Evolutionary conservation across 2,113 vertebrate genomes (phyloP), one percentile per base, ranked within the genome.

Genomic region (Sinocyclocheilus grahami): DNA sequence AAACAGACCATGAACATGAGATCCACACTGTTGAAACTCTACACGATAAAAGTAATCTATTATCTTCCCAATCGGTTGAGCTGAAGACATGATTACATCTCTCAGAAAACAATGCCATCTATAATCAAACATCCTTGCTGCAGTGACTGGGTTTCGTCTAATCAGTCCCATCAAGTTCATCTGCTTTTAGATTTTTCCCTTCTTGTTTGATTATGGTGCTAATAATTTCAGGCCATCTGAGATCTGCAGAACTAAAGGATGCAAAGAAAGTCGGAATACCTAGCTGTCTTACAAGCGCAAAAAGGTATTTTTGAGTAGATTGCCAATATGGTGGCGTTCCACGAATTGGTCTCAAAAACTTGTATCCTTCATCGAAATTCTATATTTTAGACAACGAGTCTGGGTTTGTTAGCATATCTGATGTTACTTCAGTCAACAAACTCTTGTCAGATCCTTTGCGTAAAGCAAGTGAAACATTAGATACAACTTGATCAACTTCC

Each of bases 211-310:
- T 1, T 2, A 85, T 22, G 5, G 71, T 24, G 1, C 37, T 60
- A 2, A 85, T 2, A n/a, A 87, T 48, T 46, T 42, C 42, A 8
- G 76, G 27, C 85, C 88, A 87, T 22, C 87, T 20, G 4, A 86
- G 5, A 39, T 89, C 85, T 1, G 85, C 88, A 18, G 75, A 81
- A 4, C 4, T 48, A 33, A 74, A 88, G 13, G 51, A 71, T 33
- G 13, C n/a, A 81, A 82, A 87, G 22, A 24, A 80, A 30, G 46
- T 24, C 13, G 55, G 78, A 20, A 80, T 62, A 3, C 55, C 78
- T 33, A 80, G 20, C 24, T 80, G 55, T 62, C 78, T 33, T 20
- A 80, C n/a, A 0, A 60, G 33, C 0, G 55, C 58, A 42, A 63
- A 62, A 12, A 80, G 22, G 10, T 80, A 5, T 24, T 80, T 80